phyloP scores from a whole-genome alignment of 1,140 invertebrate genomes.

The Sitophilus oryzae region DNA sequence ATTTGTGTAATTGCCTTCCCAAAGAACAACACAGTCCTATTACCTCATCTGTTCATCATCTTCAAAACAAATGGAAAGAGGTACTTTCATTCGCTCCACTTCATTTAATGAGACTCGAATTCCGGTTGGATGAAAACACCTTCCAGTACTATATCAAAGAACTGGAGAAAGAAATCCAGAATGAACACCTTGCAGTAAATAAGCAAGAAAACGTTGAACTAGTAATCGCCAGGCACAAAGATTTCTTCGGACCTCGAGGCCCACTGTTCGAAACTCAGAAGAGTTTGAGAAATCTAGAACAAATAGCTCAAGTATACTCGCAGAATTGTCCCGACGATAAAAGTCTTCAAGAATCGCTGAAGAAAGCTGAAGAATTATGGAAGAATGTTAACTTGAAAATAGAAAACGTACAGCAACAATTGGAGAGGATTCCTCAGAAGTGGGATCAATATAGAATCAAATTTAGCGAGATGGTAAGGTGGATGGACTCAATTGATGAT shows the following conservation, averaged over 20 bases:
- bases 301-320: slow-evolving; percentile 58
- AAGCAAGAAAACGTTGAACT: slow-evolving; percentile 76
- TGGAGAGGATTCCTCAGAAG: slow-evolving; percentile 83
- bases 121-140: slow-evolving; percentile 75
- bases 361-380: slow-evolving; percentile 68
- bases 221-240: slow-evolving; percentile 70
- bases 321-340: slow-evolving; percentile 60
- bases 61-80: slow-evolving; percentile 73
- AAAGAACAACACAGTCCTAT: slow-evolving; percentile 59
- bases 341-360: slow-evolving; percentile 57
- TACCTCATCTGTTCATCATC: slow-evolving; percentile 60
- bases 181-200: slow-evolving; percentile 78
- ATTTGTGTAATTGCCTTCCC: slow-evolving; percentile 67
- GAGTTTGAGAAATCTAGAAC: slow-evolving; percentile 69
- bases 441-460: slow-evolving; percentile 81
- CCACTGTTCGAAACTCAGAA: slow-evolving; percentile 65
- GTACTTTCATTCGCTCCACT: slow-evolving; percentile 72
- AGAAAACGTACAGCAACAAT: slow-evolving; percentile 64
- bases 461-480: slow-evolving; percentile 77
- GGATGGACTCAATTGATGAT: slow-evolving; percentile 85
- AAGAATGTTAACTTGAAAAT: slow-evolving; percentile 62
- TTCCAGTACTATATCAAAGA: slow-evolving; percentile 82
- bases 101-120: slow-evolving; percentile 84
- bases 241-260: slow-evolving; percentile 66
- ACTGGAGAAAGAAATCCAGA: slow-evolving; percentile 81